Percentiles rank a stretch among this genome's conserved stretches.
These are phyloP conservation scores for Ophioninae sp. DNA, from an alignment of 2,888 invertebrate genomes.

Conservation along the genomic window DNA sequence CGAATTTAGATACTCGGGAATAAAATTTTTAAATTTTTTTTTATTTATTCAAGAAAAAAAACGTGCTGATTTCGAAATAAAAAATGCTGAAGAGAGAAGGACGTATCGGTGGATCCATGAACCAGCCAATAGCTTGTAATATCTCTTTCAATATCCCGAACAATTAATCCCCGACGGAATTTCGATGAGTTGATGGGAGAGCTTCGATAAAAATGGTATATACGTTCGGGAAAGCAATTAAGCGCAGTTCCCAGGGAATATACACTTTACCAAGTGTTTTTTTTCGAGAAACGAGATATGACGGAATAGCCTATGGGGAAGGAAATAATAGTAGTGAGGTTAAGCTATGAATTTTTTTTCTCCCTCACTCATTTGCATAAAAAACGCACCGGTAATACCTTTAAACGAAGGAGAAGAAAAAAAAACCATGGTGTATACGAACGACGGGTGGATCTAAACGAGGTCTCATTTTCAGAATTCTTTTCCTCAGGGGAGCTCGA, in stretches of 20 bases:
- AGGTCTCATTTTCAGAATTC: neutral
- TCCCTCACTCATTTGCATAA: neutral
- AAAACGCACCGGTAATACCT: neutral
- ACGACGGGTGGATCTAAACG: neutral
- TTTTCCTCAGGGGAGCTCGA: neutral
- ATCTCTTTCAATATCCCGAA: neutral
- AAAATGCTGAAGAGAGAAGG: neutral
- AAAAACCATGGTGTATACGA: neutral
- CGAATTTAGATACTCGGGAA: neutral
- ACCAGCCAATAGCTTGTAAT: neutral
- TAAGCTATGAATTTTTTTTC: neutral
- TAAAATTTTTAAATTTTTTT: no score
- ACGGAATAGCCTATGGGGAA: neutral
- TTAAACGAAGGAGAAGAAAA: neutral
- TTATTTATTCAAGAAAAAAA: neutral
- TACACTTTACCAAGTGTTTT: neutral
- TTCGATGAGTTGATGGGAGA: neutral
- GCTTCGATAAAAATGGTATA: neutral
- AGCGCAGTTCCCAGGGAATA: neutral
- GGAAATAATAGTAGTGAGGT: neutral
- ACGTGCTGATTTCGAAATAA: neutral
- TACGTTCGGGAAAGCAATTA: neutral
- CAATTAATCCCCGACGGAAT: neutral
- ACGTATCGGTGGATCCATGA: neutral
- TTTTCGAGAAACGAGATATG: neutral